Evolutionary conservation across 1,140 invertebrate genomes (phyloP), one percentile per base, ranked within the genome.

Genomic region (Hypothenemus hampei): DNA sequence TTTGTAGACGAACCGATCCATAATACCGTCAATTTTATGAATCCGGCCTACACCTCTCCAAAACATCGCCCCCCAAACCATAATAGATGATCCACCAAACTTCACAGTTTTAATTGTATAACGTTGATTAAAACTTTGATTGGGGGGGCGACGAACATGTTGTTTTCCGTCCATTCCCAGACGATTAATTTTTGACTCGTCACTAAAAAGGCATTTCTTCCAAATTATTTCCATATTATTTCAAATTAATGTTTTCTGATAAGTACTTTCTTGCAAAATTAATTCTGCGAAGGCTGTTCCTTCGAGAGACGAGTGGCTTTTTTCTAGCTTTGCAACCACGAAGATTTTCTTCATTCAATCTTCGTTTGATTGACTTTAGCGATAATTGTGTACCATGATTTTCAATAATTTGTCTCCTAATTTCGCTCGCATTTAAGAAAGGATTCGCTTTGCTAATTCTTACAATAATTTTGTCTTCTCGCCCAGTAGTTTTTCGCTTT

Each of bases 61-160:
- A n/a, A n/a, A n/a, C n/a, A n/a, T n/a, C n/a, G n/a, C n/a, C n/a
- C n/a, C n/a, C n/a, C n/a, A n/a, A n/a, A n/a, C n/a, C n/a, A n/a
- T n/a, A n/a, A n/a, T 39, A 39, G 36, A 39, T 19, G 11, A 10
- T 16, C 36, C 36, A 19, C 36, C 4, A 15, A 15, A 15, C 18
- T 39, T 39, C n/a, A 39, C 36, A 39, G 36, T 39, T 16, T 39
- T 39, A 15, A 39, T 39, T 16, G 36, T 39, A 16, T 39, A 39
- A 16, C 36, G 36, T 39, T 13, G 11, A 39, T 39, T 31, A 8
- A 8, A 31, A 31, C 26, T 31, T 31, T 13, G 26, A 3, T 31
- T 31, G 26, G 26, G 26, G 1, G 3, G 26, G n/a, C 3, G 26
- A 2, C 1, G 26, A 8, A 31, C 13, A 31, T 31, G 26, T 11